Base-by-base conservation (phyloP, 2,797 vertebrate species). In the Tamandua tetradactyla region DNA sequence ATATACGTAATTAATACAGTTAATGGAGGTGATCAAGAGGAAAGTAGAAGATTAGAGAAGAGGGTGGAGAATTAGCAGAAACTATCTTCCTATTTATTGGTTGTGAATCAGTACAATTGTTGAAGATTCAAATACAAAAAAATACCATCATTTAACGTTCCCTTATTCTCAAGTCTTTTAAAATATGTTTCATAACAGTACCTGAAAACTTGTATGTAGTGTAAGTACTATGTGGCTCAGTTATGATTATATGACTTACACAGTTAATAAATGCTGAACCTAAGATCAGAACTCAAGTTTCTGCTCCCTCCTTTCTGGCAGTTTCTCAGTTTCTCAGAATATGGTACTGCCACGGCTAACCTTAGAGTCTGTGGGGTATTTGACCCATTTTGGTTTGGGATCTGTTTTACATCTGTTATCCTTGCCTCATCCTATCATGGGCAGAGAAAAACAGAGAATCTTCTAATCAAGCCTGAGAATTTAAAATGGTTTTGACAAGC, bases 401-500 rank as follows among this genome's bases (percentile, higher is more conserved):
- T 35, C 37, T 25, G 52, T 87, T 82, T 78, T 37, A 71, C 47
- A 25, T 78, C 76, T 78, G 71, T 92, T 78, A 57, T 71, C 52
- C 22, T 94, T 91, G 74, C 42, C 61, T 87, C 61, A 85, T 42
- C 27, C 71, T 94, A 37, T 89, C 79, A 62, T 5, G 22, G 72
- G 81, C 61, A 89, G 44, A 94, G 72, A 78, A 93, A 90, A 92
- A 47, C 82, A 78, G 40, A 87, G 89, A 88, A 84, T 74, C 71
- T 95, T 91, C 88, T 80, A 88, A 81, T 95, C 64, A 80, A 94
- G 61, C 37, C 72, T 71, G 68, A 85, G 84, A 87, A 86, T 80
- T 91, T 89, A 93, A 95, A 94, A 82, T 95, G 91, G 83, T 94
- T 93, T 95, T 95, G 94, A 96, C 86, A 95, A 89, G 89, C 82